A percentile compares a stretch with the other conserved stretches of the same genome.
Conservation (phyloP, 2,113 vertebrate genomes). For the Pavo muticus region DNA sequence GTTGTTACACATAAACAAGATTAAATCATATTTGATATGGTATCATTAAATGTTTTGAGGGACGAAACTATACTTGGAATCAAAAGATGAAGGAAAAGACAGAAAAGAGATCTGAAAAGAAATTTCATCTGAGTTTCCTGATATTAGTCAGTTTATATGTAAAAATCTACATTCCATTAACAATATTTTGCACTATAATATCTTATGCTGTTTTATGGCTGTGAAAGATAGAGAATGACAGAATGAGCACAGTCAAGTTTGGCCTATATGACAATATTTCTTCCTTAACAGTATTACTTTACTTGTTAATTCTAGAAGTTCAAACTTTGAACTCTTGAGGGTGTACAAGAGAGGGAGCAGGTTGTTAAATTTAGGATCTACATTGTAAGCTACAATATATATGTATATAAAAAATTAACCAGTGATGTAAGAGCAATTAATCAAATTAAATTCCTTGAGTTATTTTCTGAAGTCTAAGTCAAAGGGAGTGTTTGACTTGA, state of each 20-base stretch:
- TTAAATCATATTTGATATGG: not conserved
- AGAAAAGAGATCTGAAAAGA: not conserved
- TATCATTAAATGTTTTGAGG: not conserved
- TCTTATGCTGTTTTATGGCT: constrained; percentile 6
- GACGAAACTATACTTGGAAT: not conserved
- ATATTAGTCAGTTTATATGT: not conserved
- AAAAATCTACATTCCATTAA: not conserved
- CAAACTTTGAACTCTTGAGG: constrained; percentile 16
- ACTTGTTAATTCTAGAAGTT: not conserved
- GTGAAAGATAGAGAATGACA: not conserved
- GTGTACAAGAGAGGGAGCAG: not conserved
- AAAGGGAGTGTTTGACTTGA: not conserved
- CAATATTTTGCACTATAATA: not conserved
- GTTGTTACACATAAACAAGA: not conserved
- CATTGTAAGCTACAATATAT: not conserved
- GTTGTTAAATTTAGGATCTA: constrained; percentile 2
- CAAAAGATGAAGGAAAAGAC: not conserved
- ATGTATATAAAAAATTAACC: not conserved
- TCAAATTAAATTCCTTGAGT: not conserved
- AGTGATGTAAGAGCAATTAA: not conserved
- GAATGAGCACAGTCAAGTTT: constrained; percentile 9
- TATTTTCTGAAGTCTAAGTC: not conserved
- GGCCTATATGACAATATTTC: not conserved
- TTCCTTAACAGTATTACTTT: not conserved
- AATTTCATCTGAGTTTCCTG: constrained; percentile 7